Evolutionary conservation across 2,797 vertebrate genomes (phyloP).

Genomic region (Pseudochirops cupreus): DNA sequence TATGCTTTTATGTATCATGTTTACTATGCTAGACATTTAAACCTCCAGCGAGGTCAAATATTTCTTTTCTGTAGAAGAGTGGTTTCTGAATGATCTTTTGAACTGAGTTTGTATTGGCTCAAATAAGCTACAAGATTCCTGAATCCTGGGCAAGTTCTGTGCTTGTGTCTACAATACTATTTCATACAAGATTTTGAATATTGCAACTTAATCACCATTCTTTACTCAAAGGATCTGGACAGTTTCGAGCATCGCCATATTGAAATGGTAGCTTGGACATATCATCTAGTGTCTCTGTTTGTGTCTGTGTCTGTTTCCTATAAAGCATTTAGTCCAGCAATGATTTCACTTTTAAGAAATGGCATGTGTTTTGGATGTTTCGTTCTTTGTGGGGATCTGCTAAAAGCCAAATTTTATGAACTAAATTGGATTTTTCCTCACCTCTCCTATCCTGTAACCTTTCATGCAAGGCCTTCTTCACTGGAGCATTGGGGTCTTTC

Average conservation of each 20-base stretch:
- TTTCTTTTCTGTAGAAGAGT: slow-evolving; percentile 26
- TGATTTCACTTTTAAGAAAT: slow-evolving; percentile 11
- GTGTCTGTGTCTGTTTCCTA: slow-evolving; percentile 7
- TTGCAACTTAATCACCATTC: slow-evolving; percentile 64
- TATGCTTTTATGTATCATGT: neutral
- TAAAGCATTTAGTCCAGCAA: slow-evolving; percentile 24
- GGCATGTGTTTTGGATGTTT: slow-evolving; percentile 17
- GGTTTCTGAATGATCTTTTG: slow-evolving; percentile 58
- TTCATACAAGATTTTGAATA: slow-evolving; percentile 53
- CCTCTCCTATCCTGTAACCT: slow-evolving; percentile 8
- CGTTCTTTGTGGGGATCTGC: neutral
- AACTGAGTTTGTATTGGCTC: slow-evolving; percentile 30
- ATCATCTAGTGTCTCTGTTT: slow-evolving; percentile 54
- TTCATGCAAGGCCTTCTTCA: slow-evolving; percentile 25
- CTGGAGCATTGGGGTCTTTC: slow-evolving; percentile 8
- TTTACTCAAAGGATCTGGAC: slow-evolving; percentile 68
- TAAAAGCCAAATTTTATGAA: slow-evolving; percentile 31
- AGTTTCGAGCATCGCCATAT: slow-evolving; percentile 51
- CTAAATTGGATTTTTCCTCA: neutral
- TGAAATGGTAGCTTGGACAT: slow-evolving; percentile 51
- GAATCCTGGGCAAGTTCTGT: slow-evolving; percentile 35
- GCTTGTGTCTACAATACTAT: slow-evolving; percentile 16
- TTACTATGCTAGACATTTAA: slow-evolving; percentile 30
- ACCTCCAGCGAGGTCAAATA: slow-evolving; percentile 57
- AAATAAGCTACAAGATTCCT: slow-evolving; percentile 21